These are phyloP conservation scores for Monoplex corrugatus DNA, from an alignment of 2,888 invertebrate species.

Conservation along the genomic window DNA sequence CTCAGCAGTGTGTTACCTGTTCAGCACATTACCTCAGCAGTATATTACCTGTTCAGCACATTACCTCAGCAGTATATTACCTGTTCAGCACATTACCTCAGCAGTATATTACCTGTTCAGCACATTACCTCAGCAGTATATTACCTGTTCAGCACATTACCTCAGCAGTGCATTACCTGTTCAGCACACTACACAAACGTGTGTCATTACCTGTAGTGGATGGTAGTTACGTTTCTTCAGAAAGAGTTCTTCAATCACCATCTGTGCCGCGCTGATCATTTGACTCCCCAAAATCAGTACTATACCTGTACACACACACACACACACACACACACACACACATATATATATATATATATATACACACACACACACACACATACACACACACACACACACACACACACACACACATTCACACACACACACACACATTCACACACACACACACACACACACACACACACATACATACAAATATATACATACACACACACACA, in stretches of 20 bases:
- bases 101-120: too few species aligned
- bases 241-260: conserved; percentile 77
- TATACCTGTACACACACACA: conserved; percentile 67
- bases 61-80: too few species aligned
- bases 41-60: too few species aligned
- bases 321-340: not conserved
- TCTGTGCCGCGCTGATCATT: conserved; percentile 77
- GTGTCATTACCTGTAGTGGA: conserved; percentile 70
- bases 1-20: too few species aligned
- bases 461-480: not conserved
- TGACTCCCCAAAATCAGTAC: conserved; percentile 74
- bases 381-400: too few species aligned
- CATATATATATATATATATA: not conserved
- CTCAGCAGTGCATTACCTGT: too few species aligned
- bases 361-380: conserved; percentile 8
- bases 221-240: conserved; percentile 75
- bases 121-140: too few species aligned
- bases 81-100: too few species aligned
- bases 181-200: too few species aligned
- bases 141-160: too few species aligned
- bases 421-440: conserved; percentile 20
- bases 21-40: too few species aligned
- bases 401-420: not conserved
- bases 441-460: not conserved
- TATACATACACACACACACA: not conserved